A percentile compares a stretch with the other conserved stretches of the same genome.
These are phyloP conservation scores for Notodonta ziczac DNA, from an alignment of 2,888 invertebrate genomes.

Conservation along the genomic window DNA sequence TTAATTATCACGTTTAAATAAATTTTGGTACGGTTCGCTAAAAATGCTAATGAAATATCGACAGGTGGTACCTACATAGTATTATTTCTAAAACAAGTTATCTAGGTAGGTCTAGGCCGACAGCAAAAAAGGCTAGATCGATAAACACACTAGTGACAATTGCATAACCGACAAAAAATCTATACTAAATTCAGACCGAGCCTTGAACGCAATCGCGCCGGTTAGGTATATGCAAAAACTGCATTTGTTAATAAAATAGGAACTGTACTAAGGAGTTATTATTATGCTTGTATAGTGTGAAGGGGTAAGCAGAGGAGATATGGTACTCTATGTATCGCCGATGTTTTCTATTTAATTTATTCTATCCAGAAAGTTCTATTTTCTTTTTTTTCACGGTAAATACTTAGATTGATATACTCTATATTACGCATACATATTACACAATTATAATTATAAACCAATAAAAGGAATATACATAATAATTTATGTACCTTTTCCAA, in stretches of 20 bases:
- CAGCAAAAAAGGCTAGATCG: constrained; percentile 3
- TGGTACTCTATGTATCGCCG: no score
- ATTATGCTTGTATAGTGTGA: neutral
- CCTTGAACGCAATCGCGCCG: neutral
- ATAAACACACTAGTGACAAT: constrained; percentile 4
- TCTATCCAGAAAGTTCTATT: no score
- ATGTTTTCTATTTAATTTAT: no score
- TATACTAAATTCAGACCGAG: neutral
- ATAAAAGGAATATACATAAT: no score
- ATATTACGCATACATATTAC: no score
- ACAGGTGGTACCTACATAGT: neutral
- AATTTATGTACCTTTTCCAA: no score
- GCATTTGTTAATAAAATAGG: constrained; percentile 3
- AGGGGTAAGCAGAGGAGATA: neutral
- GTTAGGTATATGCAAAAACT: neutral
- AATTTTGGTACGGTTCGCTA: no score
- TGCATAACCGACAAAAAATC: neutral
- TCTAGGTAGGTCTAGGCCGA: constrained; percentile 5
- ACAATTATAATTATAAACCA: no score
- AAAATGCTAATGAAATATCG: neutral
- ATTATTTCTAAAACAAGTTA: neutral
- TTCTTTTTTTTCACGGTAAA: no score
- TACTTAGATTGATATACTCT: no score
- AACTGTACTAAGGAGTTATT: neutral
- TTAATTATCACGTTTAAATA: no score